A percentile compares a stretch with the other conserved stretches of the same genome.
Evolutionary conservation across 2,113 vertebrate species (phyloP).

Genomic region (Raja brachyura): DNA sequence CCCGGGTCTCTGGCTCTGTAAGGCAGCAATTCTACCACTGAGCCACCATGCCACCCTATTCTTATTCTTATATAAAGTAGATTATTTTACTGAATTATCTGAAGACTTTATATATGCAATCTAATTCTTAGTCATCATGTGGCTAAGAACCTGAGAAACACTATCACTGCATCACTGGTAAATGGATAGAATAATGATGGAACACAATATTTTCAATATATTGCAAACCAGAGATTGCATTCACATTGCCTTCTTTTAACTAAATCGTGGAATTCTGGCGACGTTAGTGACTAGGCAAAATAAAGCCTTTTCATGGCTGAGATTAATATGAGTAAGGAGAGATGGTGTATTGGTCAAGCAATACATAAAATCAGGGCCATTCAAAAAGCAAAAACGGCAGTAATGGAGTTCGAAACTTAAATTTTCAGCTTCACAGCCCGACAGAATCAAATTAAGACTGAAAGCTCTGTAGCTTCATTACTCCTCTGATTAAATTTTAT

Average conservation of each 20-base stretch:
- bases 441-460: constrained; percentile 29
- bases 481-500: constrained; percentile 28
- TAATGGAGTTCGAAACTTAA: constrained; percentile 13
- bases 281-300: background rate
- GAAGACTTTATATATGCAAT: background rate
- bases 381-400: constrained; percentile 20
- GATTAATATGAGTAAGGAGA: background rate
- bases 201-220: background rate
- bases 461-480: constrained; percentile 30
- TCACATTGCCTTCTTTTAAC: background rate
- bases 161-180: background rate
- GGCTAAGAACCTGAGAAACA: background rate
- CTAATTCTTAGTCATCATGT: background rate
- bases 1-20: no score
- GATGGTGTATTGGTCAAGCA: background rate
- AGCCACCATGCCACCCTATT: no score
- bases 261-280: background rate
- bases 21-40: no score
- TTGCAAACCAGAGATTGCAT: background rate
- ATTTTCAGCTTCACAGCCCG: constrained; percentile 25
- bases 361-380: background rate
- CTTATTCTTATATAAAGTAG: background rate
- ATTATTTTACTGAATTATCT: background rate
- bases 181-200: background rate
- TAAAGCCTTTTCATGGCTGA: background rate